Base-by-base conservation (phyloP, 2,113 vertebrate genomes). In the Oreochromis niloticus region DNA sequence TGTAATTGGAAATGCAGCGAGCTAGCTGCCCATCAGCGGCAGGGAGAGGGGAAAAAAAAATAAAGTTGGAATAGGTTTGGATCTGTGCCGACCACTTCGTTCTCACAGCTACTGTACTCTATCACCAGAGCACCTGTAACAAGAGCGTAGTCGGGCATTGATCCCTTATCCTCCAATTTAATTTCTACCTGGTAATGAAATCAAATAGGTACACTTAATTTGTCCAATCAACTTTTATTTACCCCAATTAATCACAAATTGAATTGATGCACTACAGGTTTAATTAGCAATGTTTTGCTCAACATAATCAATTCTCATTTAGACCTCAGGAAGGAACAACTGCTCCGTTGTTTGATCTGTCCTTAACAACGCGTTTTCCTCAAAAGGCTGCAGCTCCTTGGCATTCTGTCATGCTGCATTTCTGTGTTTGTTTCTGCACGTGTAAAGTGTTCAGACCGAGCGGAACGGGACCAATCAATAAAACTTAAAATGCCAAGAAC, bases 231-330 rank as follows among this genome's bases (percentile, higher is more conserved):
- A 93, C 89, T 93, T 78, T 90, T 92, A 96, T 94, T 95, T 94
- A 94, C 75, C 78, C 84, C 89, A 93, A 95, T 96, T 96, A 96
- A 95, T 96, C 95, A 89, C 94, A 93, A 89, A 89, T 87, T 88
- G 83, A 94, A 95, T 94, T 92, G 93, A 93, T 92, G 93, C 89
- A 84, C 93, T 87, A 86, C 93, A 83, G 92, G 86, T 94, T 95
- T 93, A 94, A 96, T 94, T 96, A 96, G 91, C 93, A 85, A 71
- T 88, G 93, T 95, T 94, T 90, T 78, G 91, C 81, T 90, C 92
- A 89, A 93, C 92, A 90, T 90, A 94, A 96, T 96, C 96, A 89
- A 96, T 96, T 94, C 82, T 94, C 90, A 94, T 95, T 96, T 90
- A 81, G 88, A 88, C 81, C 75, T 84, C 2, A 81, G 88, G 81